These are phyloP conservation scores for Zaprionus lachaisei DNA, from an alignment of 1,140 invertebrate species.

Conservation along the genomic window DNA sequence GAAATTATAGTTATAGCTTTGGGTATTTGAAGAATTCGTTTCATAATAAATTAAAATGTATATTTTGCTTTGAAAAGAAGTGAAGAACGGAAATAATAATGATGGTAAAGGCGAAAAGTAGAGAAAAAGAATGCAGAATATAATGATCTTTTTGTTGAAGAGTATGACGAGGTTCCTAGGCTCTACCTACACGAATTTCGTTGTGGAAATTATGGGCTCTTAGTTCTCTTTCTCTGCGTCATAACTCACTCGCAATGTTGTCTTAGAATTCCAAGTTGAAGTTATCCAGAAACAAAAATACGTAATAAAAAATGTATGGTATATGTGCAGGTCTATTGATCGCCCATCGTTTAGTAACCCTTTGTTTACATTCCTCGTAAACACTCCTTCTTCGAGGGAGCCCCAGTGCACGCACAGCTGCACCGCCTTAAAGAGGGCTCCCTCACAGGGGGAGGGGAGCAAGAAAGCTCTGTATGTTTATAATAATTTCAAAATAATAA, in stretches of 20 bases:
- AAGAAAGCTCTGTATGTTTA: conserved; percentile 28
- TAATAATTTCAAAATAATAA: conserved; percentile 55
- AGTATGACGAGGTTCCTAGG: not conserved
- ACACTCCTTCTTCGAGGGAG: not conserved
- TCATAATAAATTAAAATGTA: conserved; percentile 18
- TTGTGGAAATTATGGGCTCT: not conserved
- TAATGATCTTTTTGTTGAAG: not conserved
- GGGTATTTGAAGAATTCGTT: conserved; percentile 34
- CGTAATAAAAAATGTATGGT: not conserved
- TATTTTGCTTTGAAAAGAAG: not conserved
- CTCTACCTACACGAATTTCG: not conserved
- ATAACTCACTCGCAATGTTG: not conserved
- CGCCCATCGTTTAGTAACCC: conserved; percentile 9
- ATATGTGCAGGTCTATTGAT: not conserved
- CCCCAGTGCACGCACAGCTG: not conserved
- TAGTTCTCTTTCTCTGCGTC: not conserved
- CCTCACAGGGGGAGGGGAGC: not conserved
- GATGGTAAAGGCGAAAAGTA: not conserved
- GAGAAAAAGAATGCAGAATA: not conserved
- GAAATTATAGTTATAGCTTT: conserved; percentile 48
- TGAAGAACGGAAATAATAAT: conserved; percentile 1
- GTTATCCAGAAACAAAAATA: not conserved
- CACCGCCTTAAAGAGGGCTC: not conserved
- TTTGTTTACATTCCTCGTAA: conserved; percentile 9
- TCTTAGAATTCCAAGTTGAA: conserved; percentile 1